These are phyloP conservation scores for Pluvialis apricaria DNA, from an alignment of 2,113 vertebrate species.

Conservation along the genomic window DNA sequence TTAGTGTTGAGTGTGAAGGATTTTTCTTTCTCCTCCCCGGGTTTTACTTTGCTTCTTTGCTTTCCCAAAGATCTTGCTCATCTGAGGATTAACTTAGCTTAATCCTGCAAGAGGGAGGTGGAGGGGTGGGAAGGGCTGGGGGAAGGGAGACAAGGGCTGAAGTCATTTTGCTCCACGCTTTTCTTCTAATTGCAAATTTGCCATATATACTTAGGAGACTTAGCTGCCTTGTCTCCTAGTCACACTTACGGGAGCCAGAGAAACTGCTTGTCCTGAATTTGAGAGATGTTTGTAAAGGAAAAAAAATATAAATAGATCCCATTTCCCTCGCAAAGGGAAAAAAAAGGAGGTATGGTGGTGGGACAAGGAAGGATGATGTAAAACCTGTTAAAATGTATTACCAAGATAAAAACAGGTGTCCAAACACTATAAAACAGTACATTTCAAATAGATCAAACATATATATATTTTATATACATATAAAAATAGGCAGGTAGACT, in stretches of 20 bases:
- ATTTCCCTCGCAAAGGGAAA: not conserved
- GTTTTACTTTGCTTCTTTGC: slow-evolving; percentile 27
- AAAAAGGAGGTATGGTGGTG: not conserved
- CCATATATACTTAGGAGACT: not conserved
- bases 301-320: not conserved
- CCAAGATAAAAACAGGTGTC: not conserved
- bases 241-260: not conserved
- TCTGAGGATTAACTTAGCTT: slow-evolving; percentile 16
- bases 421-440: not conserved
- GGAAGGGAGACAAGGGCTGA: not conserved
- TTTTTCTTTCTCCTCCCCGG: slow-evolving; percentile 51
- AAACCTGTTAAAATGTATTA: not conserved
- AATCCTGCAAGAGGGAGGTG: slow-evolving; percentile 17
- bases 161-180: not conserved
- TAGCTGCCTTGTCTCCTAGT: not conserved
- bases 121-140: not conserved
- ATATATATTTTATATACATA: not conserved
- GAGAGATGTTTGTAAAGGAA: not conserved
- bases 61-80: slow-evolving; percentile 35
- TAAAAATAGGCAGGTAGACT: not conserved
- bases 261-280: not conserved
- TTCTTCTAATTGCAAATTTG: not conserved
- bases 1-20: slow-evolving; percentile 63
- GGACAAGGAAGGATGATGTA: not conserved
- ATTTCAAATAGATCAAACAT: not conserved